phyloP scores from a whole-genome alignment of 2,113 vertebrate genomes.

The Lampris megalopsis region DNA sequence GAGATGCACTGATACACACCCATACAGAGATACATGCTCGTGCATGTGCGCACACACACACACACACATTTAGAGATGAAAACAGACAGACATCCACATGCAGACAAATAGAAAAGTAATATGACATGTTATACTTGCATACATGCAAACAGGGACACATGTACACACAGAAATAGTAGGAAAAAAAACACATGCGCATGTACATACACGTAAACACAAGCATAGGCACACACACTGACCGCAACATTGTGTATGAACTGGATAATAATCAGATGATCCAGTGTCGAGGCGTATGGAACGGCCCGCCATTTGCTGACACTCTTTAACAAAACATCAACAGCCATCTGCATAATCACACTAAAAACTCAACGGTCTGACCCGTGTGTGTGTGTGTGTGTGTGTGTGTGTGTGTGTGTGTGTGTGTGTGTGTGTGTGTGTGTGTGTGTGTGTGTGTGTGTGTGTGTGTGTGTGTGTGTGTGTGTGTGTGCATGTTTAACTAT shows the following conservation, averaged over 20 bases:
- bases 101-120: not conserved
- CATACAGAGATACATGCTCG: not conserved
- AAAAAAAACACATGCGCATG: not conserved
- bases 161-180: not conserved
- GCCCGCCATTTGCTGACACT: not conserved
- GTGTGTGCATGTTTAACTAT: not conserved
- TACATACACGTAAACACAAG: not conserved
- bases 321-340: not conserved
- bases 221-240: not conserved
- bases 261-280: not conserved
- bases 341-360: slow-evolving; percentile 11
- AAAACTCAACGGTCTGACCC: not conserved
- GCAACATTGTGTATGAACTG: not conserved
- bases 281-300: not conserved
- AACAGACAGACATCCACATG: not conserved
- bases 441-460: not conserved
- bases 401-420: slow-evolving; percentile 4
- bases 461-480: slow-evolving; percentile 3
- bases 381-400: not conserved
- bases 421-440: not conserved
- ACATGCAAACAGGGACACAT: not conserved
- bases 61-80: too few species aligned
- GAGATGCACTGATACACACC: not conserved
- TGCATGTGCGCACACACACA: not conserved
- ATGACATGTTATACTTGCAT: not conserved